Evolutionary conservation across 1,140 invertebrate genomes (phyloP).

Genomic region (Laupala kohalensis): DNA sequence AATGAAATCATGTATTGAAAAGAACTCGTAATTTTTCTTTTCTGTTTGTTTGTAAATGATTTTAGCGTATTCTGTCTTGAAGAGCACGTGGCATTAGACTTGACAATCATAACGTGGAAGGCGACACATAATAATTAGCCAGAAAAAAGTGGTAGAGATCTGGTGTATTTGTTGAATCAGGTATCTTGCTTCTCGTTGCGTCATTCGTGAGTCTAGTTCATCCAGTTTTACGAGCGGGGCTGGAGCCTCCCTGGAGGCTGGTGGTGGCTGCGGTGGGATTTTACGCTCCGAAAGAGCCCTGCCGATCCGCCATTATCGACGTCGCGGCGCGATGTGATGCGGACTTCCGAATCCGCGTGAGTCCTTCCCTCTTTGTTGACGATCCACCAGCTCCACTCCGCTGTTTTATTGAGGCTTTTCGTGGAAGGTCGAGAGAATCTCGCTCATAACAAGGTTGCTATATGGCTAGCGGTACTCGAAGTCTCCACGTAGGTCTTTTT

Average conservation of each 20-base stretch:
- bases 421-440: background rate
- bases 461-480: no score
- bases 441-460: background rate
- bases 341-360: background rate
- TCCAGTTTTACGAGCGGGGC: background rate
- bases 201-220: background rate
- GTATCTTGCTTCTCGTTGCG: background rate
- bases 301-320: background rate
- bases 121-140: background rate
- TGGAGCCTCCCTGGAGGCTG: background rate
- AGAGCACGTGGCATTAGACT: no score
- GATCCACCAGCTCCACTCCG: no score
- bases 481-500: no score
- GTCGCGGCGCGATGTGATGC: no score
- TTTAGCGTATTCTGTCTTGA: no score
- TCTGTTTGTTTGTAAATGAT: no score
- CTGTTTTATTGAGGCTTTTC: background rate
- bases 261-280: background rate
- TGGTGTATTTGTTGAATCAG: background rate
- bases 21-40: no score
- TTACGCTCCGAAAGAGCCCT: background rate
- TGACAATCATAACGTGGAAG: no score
- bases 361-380: background rate
- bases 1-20: no score
- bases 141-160: background rate